Evolutionary conservation across 2,888 invertebrate species (phyloP), one percentile per base, ranked within the genome.

Genomic region (Lasioglossum leucozonium): DNA sequence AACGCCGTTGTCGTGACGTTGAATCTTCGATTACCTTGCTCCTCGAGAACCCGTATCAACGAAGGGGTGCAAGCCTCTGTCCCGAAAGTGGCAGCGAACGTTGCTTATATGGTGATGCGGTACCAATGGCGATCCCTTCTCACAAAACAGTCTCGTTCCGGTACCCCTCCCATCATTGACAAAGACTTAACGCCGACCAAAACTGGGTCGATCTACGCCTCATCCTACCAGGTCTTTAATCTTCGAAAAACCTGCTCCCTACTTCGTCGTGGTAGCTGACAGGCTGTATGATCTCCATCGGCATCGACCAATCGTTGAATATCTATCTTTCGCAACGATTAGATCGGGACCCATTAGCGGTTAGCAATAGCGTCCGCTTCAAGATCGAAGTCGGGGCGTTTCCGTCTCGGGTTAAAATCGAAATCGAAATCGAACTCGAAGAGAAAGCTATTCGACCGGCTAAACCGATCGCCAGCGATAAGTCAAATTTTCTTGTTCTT

Each of bases 1-100:
- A 62, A 62, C 16, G 58, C 22, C 40, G 22, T 67, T 10, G 34
- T 10, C 4, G 37, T 22, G 4, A 67, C 3, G 37, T n/a, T 18
- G 67, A 40, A 67, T 22, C 34, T 22, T 22, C 44, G n/a, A 30
- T 87, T 81, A 87, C 81, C 85, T 84, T 72, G 58, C 47, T 77
- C n/a, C 72, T 74, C 44, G 77, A 82, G 67, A 62, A 81, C 37
- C 62, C 89, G 91, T 88, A 87, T 88, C 87, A 87, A 89, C 80
- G 73, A 78, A 91, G 92, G 92, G 91, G 92, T 91, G 93, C 91
- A 88, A 89, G 91, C 92, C 93, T 93, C 91, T 93, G 92, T 87
- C 86, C 81, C 77, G 88, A 72, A 84, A 83, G 86, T 89, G 90
- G 89, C 87, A 85, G 62, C 77, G 78, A 84, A 77, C 89, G 88